Conservation (phyloP, 1,140 invertebrate genomes). For the Pseudomyrmex pallidus region DNA sequence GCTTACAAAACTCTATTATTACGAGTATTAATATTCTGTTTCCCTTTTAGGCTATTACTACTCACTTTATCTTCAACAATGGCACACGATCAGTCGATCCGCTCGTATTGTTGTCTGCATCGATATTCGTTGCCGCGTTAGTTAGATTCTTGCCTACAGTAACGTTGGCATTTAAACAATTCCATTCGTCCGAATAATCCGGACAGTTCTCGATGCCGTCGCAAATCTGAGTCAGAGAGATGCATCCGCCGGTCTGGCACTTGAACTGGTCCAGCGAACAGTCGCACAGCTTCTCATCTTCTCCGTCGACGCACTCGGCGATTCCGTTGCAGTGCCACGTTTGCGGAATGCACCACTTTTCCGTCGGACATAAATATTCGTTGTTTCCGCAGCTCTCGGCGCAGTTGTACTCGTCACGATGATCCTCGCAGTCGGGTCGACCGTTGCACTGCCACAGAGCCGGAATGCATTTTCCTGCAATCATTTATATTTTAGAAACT, state of each 20-base stretch:
- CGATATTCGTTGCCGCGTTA: slow-evolving; percentile 33
- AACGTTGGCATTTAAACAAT: slow-evolving; percentile 82
- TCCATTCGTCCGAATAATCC: slow-evolving; percentile 89
- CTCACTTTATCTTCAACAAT: slow-evolving; percentile 80
- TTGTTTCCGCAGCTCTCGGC: slow-evolving; percentile 86
- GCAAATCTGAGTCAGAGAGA: slow-evolving; percentile 85
- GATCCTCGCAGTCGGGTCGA: slow-evolving; percentile 88
- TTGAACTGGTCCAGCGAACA: slow-evolving; percentile 86
- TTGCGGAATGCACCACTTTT: slow-evolving; percentile 86
- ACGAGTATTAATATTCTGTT: too few species aligned
- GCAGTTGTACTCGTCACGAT: slow-evolving; percentile 88
- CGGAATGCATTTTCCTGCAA: slow-evolving; percentile 86
- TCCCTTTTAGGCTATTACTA: slow-evolving; percentile 4
- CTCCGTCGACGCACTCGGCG: slow-evolving; percentile 87
- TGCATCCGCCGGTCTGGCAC: slow-evolving; percentile 87
- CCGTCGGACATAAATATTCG: slow-evolving; percentile 86
- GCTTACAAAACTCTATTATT: too few species aligned
- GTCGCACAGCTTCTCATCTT: slow-evolving; percentile 88
- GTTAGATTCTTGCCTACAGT: slow-evolving; percentile 62
- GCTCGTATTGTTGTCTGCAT: slow-evolving; percentile 38
- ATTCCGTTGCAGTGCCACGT: slow-evolving; percentile 88
- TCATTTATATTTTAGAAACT: slow-evolving; percentile 15
- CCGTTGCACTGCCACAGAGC: slow-evolving; percentile 88
- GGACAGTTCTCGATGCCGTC: slow-evolving; percentile 88
- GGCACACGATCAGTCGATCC: slow-evolving; percentile 45